These are phyloP conservation scores for Calephelis virginiensis DNA, from an alignment of 1,140 invertebrate genomes.

Conservation along the genomic window DNA sequence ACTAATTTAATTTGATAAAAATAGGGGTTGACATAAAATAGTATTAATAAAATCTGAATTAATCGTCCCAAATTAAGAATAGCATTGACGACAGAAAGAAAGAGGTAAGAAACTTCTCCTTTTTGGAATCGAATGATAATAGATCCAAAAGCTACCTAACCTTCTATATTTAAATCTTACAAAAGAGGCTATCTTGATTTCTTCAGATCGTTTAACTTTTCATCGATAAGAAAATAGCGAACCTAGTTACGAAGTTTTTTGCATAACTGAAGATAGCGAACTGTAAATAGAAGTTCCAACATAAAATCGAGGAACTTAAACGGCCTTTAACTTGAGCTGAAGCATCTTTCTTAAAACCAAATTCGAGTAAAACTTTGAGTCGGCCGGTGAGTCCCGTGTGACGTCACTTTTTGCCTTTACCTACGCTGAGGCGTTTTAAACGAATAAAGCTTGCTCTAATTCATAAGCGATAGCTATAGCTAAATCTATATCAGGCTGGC, in stretches of 20 bases:
- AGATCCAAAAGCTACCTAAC: not conserved
- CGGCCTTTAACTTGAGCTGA: slow-evolving; percentile 23
- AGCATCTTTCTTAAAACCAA: slow-evolving; percentile 35
- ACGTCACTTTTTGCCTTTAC: slow-evolving; percentile 27
- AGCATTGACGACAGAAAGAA: too few species aligned
- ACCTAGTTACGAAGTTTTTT: not conserved
- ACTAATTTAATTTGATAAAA: too few species aligned
- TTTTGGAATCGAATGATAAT: not conserved
- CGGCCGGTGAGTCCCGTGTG: slow-evolving; percentile 18
- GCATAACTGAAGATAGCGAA: slow-evolving; percentile 15
- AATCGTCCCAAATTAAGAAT: too few species aligned
- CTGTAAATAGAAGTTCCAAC: slow-evolving; percentile 22
- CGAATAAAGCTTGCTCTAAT: not conserved
- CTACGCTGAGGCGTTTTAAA: slow-evolving; percentile 26
- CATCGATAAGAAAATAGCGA: slow-evolving; percentile 5
- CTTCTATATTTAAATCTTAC: not conserved
- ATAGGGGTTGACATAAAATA: too few species aligned
- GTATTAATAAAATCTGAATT: too few species aligned
- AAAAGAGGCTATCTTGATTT: slow-evolving; percentile 5
- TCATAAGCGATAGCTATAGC: slow-evolving; percentile 8
- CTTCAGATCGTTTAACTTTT: slow-evolving; percentile 6
- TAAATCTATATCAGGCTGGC: too few species aligned
- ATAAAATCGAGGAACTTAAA: slow-evolving; percentile 22
- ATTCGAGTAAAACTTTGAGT: slow-evolving; percentile 26
- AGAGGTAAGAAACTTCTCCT: too few species aligned